phyloP scores from a whole-genome alignment of 2,113 vertebrate genomes.

The Gavia stellata region DNA sequence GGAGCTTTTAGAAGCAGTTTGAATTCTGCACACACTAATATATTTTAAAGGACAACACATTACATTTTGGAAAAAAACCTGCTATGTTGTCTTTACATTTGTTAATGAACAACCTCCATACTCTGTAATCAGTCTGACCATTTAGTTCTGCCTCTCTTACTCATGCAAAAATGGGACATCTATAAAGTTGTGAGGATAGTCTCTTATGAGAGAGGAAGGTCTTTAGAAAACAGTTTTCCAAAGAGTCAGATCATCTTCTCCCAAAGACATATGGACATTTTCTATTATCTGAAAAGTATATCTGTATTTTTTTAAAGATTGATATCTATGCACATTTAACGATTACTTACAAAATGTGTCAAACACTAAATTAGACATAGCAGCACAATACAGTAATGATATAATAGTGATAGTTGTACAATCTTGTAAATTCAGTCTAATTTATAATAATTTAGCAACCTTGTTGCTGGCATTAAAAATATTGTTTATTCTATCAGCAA shows the following conservation, averaged over 20 bases:
- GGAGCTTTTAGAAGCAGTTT: not conserved
- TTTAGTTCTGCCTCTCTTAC: not conserved
- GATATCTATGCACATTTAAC: not conserved
- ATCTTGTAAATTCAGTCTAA: not conserved
- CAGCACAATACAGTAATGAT: not conserved
- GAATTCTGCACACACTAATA: not conserved
- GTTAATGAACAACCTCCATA: rapidly evolving
- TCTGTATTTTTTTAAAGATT: not conserved
- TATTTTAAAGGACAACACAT: not conserved
- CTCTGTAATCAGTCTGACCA: rapidly evolving
- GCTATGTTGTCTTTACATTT: not conserved
- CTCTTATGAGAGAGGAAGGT: not conserved
- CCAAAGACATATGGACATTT: not conserved
- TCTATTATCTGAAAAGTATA: not conserved
- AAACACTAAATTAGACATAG: not conserved
- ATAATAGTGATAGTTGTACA: not conserved
- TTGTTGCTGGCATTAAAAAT: not conserved
- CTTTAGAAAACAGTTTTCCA: not conserved
- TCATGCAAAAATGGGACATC: not conserved
- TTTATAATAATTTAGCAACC: not conserved
- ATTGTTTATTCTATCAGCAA: not conserved
- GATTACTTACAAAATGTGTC: not conserved
- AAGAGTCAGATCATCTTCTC: not conserved
- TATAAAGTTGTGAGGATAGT: not conserved
- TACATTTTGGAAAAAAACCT: not conserved